phyloP scores from a whole-genome alignment of 2,797 vertebrate genomes.

The Oreochromis grahami region DNA sequence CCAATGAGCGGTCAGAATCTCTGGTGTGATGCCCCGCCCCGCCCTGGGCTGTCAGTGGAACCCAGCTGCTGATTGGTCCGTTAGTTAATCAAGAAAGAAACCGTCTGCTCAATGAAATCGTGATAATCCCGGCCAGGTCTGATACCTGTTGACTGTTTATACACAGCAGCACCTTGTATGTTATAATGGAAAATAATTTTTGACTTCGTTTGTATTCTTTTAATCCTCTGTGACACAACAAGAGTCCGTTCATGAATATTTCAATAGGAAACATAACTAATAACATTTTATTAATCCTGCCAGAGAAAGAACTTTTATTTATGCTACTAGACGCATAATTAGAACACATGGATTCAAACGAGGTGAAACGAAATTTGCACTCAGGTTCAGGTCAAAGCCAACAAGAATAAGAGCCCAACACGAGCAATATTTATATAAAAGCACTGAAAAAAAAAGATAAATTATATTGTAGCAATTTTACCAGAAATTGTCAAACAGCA shows the following conservation, averaged over 20 bases:
- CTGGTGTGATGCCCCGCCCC: conserved; percentile 80
- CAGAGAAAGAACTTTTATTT: too few relatives aligned
- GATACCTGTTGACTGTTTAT: neutral
- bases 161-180: neutral
- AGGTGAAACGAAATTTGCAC: too few relatives aligned
- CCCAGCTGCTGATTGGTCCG: conserved; percentile 57
- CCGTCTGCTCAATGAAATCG: neutral
- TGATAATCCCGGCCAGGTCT: neutral
- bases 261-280: too few relatives aligned
- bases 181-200: neutral
- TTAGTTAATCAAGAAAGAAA: neutral
- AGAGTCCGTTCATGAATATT: neutral
- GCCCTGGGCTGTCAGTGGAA: neutral
- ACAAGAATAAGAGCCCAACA: too few relatives aligned
- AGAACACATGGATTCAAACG: too few relatives aligned
- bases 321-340: neutral
- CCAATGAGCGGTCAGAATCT: conserved; percentile 48
- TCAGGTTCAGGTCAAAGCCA: too few relatives aligned
- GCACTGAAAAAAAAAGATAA: too few relatives aligned
- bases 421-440: too few relatives aligned
- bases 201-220: neutral
- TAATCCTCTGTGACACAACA: neutral
- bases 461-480: too few relatives aligned
- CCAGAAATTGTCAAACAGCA: too few relatives aligned
- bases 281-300: too few relatives aligned